Evolutionary conservation across 1,140 invertebrate genomes (phyloP).

Genomic region (Gyrodactylus salaris): DNA sequence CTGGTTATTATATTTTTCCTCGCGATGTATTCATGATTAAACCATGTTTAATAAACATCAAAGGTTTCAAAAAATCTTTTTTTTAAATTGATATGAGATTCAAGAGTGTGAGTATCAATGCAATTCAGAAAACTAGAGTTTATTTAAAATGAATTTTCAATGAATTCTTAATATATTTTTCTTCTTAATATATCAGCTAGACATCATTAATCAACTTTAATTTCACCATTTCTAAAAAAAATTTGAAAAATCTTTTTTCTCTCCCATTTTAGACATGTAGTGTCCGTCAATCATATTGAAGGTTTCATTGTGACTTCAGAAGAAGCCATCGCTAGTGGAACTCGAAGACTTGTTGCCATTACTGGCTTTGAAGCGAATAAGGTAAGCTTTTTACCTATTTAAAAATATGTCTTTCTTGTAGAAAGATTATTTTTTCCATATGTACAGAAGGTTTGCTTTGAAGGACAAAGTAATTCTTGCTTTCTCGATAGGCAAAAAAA

Average conservation of each 20-base stretch:
- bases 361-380: slow-evolving; percentile 30
- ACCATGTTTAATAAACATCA: no score
- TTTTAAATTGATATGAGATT: not conserved
- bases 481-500: not conserved
- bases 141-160: not conserved
- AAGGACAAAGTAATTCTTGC: not conserved
- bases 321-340: slow-evolving; percentile 94
- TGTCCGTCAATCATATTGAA: slow-evolving; percentile 45
- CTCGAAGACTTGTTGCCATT: slow-evolving; percentile 69
- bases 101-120: not conserved
- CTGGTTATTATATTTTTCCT: no score
- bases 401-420: not conserved
- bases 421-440: not conserved
- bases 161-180: not conserved
- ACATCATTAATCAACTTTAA: not conserved
- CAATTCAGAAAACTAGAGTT: not conserved
- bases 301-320: slow-evolving; percentile 76
- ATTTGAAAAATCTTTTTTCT: no score
- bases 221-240: no score
- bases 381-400: not conserved
- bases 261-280: slow-evolving; percentile 34
- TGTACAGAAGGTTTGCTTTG: not conserved
- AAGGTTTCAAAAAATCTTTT: no score
- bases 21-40: no score
- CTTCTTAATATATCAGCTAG: not conserved